Conservation (phyloP, 1,140 invertebrate species). For the Drosophila simulans region DNA sequence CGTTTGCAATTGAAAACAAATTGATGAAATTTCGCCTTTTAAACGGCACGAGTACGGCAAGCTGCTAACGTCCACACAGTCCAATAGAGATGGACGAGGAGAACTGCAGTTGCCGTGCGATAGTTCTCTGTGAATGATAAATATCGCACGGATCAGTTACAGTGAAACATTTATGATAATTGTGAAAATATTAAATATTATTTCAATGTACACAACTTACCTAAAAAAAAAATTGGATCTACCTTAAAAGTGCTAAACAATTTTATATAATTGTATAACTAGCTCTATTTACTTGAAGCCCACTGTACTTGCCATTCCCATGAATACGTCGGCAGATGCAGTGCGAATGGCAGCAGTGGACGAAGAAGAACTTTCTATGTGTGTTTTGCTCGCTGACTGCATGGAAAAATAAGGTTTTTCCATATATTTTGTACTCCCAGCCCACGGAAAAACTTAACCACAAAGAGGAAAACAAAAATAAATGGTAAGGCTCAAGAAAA, state of each 20-base stretch:
- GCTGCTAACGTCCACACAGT: conserved; percentile 47
- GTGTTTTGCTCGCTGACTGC: conserved; percentile 34
- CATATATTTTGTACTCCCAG: conserved; percentile 19
- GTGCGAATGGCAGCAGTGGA: conserved; percentile 29
- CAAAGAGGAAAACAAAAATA: conserved; percentile 9
- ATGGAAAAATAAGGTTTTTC: conserved; percentile 62
- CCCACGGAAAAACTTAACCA: conserved; percentile 7
- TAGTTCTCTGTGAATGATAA: conserved; percentile 22
- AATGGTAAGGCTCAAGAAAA: conserved; percentile 49
- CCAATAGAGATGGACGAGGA: conserved; percentile 30
- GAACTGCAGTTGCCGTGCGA: conserved; percentile 5
- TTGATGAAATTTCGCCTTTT: conserved; percentile 57
- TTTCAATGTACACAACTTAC: neutral
- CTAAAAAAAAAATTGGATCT: neutral
- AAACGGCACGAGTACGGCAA: conserved; percentile 52
- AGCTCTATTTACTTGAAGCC: neutral
- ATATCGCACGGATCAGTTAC: neutral
- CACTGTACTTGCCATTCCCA: conserved; percentile 17
- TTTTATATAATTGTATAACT: neutral
- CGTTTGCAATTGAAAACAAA: conserved; percentile 40
- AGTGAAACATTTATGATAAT: neutral
- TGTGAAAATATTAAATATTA: neutral
- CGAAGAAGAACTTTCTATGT: conserved; percentile 47
- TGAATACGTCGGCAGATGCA: conserved; percentile 26
- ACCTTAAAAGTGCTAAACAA: neutral